Evolutionary conservation across 2,113 vertebrate genomes (phyloP).

Genomic region (Brienomyrus longianalis): DNA sequence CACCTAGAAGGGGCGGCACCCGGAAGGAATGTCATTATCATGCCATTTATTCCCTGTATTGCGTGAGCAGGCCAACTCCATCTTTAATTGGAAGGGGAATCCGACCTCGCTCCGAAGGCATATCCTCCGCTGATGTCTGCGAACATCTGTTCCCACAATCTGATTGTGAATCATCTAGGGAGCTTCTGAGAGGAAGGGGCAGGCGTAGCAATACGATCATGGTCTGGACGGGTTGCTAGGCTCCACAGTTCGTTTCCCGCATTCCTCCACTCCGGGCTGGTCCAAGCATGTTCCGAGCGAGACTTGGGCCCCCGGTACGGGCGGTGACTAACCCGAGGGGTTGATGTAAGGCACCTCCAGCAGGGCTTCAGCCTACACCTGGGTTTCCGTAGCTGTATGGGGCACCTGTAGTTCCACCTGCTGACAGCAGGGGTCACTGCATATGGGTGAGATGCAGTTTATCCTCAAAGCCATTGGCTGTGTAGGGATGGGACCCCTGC

Average conservation of each 20-base stretch:
- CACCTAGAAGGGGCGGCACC: not conserved
- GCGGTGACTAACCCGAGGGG: not conserved
- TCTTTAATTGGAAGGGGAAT: conserved; percentile 4
- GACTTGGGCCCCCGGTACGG: not conserved
- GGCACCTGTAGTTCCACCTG: not conserved
- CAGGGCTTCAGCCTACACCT: not conserved
- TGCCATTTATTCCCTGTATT: not conserved
- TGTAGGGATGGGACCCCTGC: not conserved
- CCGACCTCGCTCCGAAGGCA: not conserved
- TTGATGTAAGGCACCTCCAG: not conserved
- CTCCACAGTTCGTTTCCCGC: not conserved
- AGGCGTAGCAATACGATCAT: not conserved
- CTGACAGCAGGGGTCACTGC: not conserved
- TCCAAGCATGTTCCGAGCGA: not conserved
- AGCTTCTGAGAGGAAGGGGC: not conserved
- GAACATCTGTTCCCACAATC: not conserved
- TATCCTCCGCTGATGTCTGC: not conserved
- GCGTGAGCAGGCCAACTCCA: not conserved
- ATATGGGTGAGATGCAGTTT: not conserved
- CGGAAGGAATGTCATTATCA: not conserved
- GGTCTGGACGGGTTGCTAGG: not conserved
- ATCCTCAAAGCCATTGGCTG: not conserved
- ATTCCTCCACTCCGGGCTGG: not conserved
- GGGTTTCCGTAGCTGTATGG: not conserved
- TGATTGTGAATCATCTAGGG: not conserved